phyloP scores from a whole-genome alignment of 1,140 invertebrate species.

The Lasioglossum albipes region DNA sequence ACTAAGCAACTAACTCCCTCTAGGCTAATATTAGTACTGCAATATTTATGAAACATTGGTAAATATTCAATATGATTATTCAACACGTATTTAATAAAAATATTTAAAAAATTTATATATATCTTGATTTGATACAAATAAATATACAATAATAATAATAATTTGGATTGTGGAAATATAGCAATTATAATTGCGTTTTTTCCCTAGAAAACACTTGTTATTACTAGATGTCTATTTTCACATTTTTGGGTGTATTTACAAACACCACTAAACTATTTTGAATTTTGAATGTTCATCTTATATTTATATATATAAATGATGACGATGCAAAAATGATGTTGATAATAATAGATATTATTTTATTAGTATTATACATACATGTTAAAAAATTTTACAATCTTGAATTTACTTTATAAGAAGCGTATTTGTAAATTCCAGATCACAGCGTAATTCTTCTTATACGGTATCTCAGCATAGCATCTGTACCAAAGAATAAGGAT shows the following conservation, averaged over 20 bases:
- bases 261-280: not conserved
- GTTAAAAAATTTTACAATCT: too few relatives aligned
- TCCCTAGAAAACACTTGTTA: not conserved
- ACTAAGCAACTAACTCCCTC: constrained; percentile 29
- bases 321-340: not conserved
- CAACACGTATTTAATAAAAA: not conserved
- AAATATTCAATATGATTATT: not conserved
- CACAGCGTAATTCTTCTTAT: too few relatives aligned
- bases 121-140: not conserved
- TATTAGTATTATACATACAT: too few relatives aligned
- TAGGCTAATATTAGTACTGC: not conserved
- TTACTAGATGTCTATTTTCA: not conserved
- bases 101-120: not conserved
- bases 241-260: not conserved
- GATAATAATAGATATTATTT: too few relatives aligned
- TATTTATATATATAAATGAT: not conserved
- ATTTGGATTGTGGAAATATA: not conserved
- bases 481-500: too few relatives aligned
- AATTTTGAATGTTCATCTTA: not conserved
- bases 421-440: too few relatives aligned
- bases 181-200: not conserved
- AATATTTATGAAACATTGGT: not conserved
- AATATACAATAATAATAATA: not conserved
- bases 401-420: too few relatives aligned
- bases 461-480: too few relatives aligned